phyloP scores from a whole-genome alignment of 2,888 invertebrate species.

The Trimorus sp. region DNA sequence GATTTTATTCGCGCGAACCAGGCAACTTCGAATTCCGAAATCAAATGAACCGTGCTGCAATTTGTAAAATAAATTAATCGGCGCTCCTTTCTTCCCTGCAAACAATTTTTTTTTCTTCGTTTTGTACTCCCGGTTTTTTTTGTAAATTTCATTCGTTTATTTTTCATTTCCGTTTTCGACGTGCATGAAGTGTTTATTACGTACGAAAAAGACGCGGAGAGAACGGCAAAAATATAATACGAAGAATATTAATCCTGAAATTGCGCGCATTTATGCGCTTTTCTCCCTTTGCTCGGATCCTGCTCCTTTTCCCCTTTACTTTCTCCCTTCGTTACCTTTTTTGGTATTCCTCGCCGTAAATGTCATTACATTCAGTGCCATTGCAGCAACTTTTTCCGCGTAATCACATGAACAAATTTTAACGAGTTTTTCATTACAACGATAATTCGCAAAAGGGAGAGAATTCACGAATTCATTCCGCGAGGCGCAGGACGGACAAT shows the following conservation, averaged over 20 bases:
- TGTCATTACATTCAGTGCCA: constrained; percentile 34
- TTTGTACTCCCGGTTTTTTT: neutral
- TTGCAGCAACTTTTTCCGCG: constrained; percentile 23
- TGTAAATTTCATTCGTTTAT: neutral
- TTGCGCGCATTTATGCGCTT: constrained; percentile 20
- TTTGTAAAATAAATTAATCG: constrained; percentile 38
- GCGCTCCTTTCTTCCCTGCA: too few relatives aligned
- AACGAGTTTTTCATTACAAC: constrained; percentile 43
- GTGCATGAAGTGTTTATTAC: constrained; percentile 14
- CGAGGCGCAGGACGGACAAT: constrained; percentile 29
- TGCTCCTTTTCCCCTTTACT: neutral
- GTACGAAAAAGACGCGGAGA: neutral
- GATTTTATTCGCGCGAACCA: constrained; percentile 31
- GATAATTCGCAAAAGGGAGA: constrained; percentile 33
- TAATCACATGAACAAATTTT: constrained; percentile 32
- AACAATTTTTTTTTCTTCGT: neutral
- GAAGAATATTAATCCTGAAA: constrained; percentile 19
- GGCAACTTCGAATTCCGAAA: constrained; percentile 19
- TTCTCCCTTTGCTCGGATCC: neutral
- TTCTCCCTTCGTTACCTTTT: neutral
- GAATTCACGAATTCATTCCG: constrained; percentile 43
- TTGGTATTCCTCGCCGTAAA: constrained; percentile 23
- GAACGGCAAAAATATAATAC: constrained; percentile 6
- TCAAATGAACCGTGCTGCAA: constrained; percentile 9
- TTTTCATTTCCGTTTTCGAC: neutral